phyloP scores from a whole-genome alignment of 2,888 invertebrate genomes.

The Lasioglossum zephyrum region DNA sequence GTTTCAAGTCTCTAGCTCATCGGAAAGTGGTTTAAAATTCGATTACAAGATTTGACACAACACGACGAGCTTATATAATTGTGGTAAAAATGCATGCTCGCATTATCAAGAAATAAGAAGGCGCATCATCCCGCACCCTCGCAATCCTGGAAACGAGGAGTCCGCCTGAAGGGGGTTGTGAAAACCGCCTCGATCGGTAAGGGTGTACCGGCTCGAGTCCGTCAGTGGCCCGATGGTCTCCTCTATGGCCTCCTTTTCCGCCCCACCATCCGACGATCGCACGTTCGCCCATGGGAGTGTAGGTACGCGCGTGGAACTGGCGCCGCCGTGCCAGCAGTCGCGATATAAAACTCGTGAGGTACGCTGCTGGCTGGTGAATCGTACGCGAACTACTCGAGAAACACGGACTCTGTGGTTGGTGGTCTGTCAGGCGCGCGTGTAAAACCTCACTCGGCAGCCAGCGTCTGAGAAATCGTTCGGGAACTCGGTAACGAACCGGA shows the following conservation, averaged over 20 bases:
- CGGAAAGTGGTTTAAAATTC: too few relatives aligned
- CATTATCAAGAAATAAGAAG: too few relatives aligned
- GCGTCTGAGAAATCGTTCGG: not conserved
- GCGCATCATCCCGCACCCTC: too few relatives aligned
- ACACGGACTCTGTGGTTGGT: slow-evolving; percentile 27
- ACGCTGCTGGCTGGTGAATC: slow-evolving; percentile 37
- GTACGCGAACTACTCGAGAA: slow-evolving; percentile 30
- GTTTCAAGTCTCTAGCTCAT: too few relatives aligned
- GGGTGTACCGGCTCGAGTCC: slow-evolving; percentile 23
- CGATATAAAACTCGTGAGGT: slow-evolving; percentile 78
- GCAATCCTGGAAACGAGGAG: too few relatives aligned
- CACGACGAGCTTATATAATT: too few relatives aligned
- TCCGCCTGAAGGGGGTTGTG: not conserved
- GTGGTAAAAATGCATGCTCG: too few relatives aligned
- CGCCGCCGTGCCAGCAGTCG: slow-evolving; percentile 75
- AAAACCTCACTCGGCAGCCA: not conserved
- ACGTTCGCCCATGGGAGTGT: slow-evolving; percentile 66
- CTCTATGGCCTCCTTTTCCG: slow-evolving; percentile 59
- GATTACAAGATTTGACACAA: too few relatives aligned
- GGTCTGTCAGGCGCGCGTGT: slow-evolving; percentile 37
- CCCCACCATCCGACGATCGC: slow-evolving; percentile 57
- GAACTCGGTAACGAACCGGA: slow-evolving; percentile 1
- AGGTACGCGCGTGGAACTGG: slow-evolving; percentile 74
- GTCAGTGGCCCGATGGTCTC: slow-evolving; percentile 56
- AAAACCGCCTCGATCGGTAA: not conserved